Conservation (phyloP, 2,888 invertebrate genomes). For the Phyllotreta striolata region DNA sequence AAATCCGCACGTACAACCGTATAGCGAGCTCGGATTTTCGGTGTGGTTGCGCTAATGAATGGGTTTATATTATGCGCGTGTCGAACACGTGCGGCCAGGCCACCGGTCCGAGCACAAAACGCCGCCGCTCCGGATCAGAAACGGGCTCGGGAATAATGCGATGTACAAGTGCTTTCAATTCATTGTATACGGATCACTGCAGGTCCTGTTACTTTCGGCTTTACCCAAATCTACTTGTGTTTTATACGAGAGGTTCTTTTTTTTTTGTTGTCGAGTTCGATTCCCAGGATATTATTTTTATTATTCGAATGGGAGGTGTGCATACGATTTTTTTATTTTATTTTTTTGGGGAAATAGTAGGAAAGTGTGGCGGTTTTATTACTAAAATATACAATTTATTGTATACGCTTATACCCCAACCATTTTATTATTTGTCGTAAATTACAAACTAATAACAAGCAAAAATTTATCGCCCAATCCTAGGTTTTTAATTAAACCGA, state of each 20-base stretch:
- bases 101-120: slow-evolving; percentile 57
- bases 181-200: slow-evolving; percentile 49
- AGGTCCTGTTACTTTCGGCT: slow-evolving; percentile 43
- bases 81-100: slow-evolving; percentile 57
- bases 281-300: slow-evolving; percentile 32
- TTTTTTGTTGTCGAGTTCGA: slow-evolving; percentile 28
- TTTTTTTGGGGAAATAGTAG: slow-evolving; percentile 23
- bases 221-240: slow-evolving; percentile 37
- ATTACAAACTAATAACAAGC: neutral
- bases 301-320: slow-evolving; percentile 7
- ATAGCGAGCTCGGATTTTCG: slow-evolving; percentile 55
- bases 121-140: slow-evolving; percentile 55
- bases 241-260: slow-evolving; percentile 20
- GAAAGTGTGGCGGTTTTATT: slow-evolving; percentile 35
- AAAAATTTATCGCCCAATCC: too few species aligned
- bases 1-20: too few species aligned
- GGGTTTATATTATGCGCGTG: slow-evolving; percentile 62
- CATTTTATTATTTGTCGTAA: neutral
- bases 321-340: slow-evolving; percentile 27
- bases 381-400: slow-evolving; percentile 24
- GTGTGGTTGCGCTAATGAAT: slow-evolving; percentile 63
- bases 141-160: slow-evolving; percentile 61
- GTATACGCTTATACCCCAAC: neutral
- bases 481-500: neutral
- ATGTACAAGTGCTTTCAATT: slow-evolving; percentile 57